Conservation (phyloP, 2,113 vertebrate species). For the Cyanocitta stelleri region DNA sequence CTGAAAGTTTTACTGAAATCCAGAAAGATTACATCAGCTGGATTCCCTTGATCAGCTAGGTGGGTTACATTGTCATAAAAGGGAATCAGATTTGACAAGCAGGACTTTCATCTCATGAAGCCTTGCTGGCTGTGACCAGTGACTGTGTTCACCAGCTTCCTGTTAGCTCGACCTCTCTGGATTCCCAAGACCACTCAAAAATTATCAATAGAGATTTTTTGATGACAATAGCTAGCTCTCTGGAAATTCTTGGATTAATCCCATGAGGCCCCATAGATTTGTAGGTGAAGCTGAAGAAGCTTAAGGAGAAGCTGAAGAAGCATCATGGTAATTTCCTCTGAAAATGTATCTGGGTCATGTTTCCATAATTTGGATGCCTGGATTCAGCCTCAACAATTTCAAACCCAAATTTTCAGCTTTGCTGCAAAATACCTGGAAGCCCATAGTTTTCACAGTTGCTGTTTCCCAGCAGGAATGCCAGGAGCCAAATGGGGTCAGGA, state of each 20-base stretch:
- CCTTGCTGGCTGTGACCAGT: not conserved
- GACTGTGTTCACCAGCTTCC: not conserved
- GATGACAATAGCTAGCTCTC: not conserved
- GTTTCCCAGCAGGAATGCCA: not conserved
- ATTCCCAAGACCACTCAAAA: not conserved
- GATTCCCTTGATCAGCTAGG: not conserved
- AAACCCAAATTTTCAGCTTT: not conserved
- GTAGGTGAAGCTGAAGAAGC: not conserved
- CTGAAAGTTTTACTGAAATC: not conserved
- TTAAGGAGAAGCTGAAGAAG: not conserved
- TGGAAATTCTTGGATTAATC: not conserved
- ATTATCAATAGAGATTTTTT: not conserved
- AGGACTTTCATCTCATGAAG: not conserved
- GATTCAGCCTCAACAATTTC: not conserved
- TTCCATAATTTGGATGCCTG: not conserved
- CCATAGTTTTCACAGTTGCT: not conserved
- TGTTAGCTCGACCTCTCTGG: not conserved
- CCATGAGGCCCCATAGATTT: not conserved
- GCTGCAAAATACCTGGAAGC: not conserved
- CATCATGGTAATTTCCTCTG: not conserved
- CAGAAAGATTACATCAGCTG: not conserved
- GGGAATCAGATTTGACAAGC: not conserved
- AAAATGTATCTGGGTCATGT: fast-evolving
- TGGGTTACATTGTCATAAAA: not conserved
- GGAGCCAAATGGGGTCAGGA: not conserved